Conservation (phyloP, 2,797 vertebrate species). For the Prunella strophiata region DNA sequence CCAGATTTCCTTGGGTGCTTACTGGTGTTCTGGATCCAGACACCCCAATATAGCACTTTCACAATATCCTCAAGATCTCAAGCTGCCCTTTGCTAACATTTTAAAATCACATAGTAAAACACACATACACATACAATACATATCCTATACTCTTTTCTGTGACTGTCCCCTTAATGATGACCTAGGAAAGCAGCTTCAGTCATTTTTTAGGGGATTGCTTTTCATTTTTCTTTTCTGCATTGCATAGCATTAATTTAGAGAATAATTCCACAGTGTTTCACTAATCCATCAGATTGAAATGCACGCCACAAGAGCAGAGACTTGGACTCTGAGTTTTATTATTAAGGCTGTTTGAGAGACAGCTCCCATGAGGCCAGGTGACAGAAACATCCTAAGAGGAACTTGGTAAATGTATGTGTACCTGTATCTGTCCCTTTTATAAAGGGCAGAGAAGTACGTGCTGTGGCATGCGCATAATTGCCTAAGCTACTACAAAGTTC, state of each 20-base stretch:
- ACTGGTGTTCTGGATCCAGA: background rate
- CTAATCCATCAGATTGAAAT: background rate
- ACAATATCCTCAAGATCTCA: background rate
- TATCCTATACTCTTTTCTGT: background rate
- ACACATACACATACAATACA: background rate
- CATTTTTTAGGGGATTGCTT: background rate
- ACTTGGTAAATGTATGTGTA: background rate
- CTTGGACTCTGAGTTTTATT: background rate
- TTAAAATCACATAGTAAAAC: background rate
- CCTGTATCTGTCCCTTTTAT: background rate
- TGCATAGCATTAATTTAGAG: background rate
- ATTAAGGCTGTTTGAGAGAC: background rate
- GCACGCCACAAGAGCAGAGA: background rate
- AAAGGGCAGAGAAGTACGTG: background rate
- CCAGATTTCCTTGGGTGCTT: background rate
- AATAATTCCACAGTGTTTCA: background rate
- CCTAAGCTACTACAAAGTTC: background rate
- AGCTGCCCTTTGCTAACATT: background rate
- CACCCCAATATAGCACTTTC: background rate
- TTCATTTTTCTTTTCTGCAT: background rate
- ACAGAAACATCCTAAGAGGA: too few species aligned
- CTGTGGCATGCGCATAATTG: background rate
- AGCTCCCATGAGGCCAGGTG: background rate
- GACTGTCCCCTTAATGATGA: background rate
- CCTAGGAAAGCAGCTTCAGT: background rate